Percentiles rank a stretch among this genome's conserved stretches.
These are phyloP conservation scores for Asteroscopus sphinx DNA, from an alignment of 2,888 invertebrate species.

Conservation along the genomic window DNA sequence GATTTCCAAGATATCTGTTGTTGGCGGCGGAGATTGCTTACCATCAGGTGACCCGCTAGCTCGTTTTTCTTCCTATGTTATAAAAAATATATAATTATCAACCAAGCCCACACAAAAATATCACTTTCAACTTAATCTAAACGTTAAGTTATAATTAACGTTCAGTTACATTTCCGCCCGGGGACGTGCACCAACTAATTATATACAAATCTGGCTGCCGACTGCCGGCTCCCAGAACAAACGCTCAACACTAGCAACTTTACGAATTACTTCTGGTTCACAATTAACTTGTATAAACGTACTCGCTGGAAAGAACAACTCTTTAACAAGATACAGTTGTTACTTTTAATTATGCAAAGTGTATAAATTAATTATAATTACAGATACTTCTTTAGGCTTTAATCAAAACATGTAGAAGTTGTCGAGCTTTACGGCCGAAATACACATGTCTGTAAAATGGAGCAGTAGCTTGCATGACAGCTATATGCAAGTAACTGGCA, in stretches of 20 bases:
- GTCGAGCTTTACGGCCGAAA: no score
- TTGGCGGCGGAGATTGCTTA: no score
- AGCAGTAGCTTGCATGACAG: no score
- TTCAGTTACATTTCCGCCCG: not conserved
- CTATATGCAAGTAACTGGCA: no score
- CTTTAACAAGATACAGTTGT: not conserved
- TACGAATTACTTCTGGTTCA: not conserved
- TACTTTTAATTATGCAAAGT: constrained; percentile 17
- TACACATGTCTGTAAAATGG: no score
- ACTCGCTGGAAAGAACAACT: not conserved
- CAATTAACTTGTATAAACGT: not conserved
- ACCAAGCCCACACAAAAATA: not conserved
- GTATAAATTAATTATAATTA: not conserved
- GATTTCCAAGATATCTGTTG: no score
- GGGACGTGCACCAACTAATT: not conserved
- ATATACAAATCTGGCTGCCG: not conserved
- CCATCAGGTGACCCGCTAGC: no score
- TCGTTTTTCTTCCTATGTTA: no score
- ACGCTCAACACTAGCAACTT: not conserved
- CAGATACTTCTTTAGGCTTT: no score
- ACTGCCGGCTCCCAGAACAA: not conserved
- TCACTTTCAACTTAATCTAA: constrained; percentile 1
- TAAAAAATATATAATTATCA: not conserved
- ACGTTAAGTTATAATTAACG: constrained; percentile 7
- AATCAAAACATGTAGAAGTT: no score